Evolutionary conservation across 1,140 invertebrate species (phyloP).

Genomic region (Drosophila baimaii): DNA sequence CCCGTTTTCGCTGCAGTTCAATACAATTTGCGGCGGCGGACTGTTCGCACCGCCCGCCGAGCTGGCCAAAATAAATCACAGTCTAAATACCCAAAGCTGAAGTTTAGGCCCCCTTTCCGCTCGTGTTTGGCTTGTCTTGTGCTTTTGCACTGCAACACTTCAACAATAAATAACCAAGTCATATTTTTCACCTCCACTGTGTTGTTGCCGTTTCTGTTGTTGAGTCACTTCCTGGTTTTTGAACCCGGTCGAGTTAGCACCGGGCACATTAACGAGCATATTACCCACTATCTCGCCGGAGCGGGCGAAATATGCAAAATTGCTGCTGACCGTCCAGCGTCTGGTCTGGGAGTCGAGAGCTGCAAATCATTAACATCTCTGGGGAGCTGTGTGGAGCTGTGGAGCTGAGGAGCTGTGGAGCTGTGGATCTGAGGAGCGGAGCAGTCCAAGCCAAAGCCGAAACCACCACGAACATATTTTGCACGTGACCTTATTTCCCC

Average conservation of each 20-base stretch:
- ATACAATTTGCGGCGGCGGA: slow-evolving; percentile 42
- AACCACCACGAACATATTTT: slow-evolving; percentile 80
- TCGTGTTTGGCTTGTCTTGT: slow-evolving; percentile 31
- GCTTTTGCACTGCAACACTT: slow-evolving; percentile 80
- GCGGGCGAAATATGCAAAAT: slow-evolving; percentile 77
- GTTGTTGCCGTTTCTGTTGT: slow-evolving; percentile 61
- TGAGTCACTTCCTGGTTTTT: slow-evolving; percentile 82
- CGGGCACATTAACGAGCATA: slow-evolving; percentile 81
- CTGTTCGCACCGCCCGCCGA: slow-evolving; percentile 66
- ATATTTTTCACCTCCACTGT: slow-evolving; percentile 77
- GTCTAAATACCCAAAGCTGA: slow-evolving; percentile 80
- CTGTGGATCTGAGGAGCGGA: slow-evolving; percentile 7
- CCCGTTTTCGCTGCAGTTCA: slow-evolving; percentile 30
- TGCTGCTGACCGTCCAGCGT: slow-evolving; percentile 60
- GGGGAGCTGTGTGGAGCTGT: slow-evolving; percentile 18
- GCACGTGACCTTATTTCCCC: slow-evolving; percentile 82
- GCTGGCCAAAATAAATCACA: slow-evolving; percentile 75
- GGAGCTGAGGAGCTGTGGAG: background rate
- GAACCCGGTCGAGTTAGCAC: slow-evolving; percentile 59
- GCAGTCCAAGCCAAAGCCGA: slow-evolving; percentile 26
- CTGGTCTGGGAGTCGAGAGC: slow-evolving; percentile 58
- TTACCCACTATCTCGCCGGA: slow-evolving; percentile 72
- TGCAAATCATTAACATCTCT: slow-evolving; percentile 82
- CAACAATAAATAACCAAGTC: slow-evolving; percentile 83
- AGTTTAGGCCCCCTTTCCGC: slow-evolving; percentile 67